Evolutionary conservation across 2,113 vertebrate species (phyloP).

Genomic region (Pholis gunnellus): DNA sequence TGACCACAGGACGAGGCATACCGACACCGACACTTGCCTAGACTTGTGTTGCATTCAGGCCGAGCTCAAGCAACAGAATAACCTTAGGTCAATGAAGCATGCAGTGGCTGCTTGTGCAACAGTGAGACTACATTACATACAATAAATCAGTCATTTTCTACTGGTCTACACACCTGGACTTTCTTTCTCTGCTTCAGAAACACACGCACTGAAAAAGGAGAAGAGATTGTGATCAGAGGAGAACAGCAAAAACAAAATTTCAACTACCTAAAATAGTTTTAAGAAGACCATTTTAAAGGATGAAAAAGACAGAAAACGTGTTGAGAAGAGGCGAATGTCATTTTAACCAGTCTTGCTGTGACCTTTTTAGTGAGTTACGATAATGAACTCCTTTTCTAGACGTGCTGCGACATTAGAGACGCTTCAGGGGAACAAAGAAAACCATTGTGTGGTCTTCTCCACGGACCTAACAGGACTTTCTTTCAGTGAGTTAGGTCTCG

Average conservation of each 20-base stretch:
- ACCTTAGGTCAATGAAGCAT: neutral
- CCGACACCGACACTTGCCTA: neutral
- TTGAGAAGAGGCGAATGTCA: neutral
- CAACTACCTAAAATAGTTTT: neutral
- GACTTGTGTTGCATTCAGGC: neutral
- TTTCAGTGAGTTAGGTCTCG: neutral
- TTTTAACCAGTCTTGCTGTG: neutral
- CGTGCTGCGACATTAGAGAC: neutral
- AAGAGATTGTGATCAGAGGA: neutral
- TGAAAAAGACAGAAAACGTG: neutral
- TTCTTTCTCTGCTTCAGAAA: constrained; percentile 88
- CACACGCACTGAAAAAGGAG: constrained; percentile 85
- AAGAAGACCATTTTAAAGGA: neutral
- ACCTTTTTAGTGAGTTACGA: neutral
- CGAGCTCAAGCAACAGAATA: neutral
- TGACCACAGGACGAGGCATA: neutral
- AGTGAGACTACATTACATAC: neutral
- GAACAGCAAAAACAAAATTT: neutral
- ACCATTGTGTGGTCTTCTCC: neutral
- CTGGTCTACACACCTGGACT: constrained; percentile 80
- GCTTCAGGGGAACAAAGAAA: neutral
- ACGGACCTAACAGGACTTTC: neutral
- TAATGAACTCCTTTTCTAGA: neutral
- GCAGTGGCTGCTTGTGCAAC: neutral
- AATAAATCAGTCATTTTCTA: neutral